Conservation (phyloP, 1,140 invertebrate genomes). For the Microvelia longipes region DNA sequence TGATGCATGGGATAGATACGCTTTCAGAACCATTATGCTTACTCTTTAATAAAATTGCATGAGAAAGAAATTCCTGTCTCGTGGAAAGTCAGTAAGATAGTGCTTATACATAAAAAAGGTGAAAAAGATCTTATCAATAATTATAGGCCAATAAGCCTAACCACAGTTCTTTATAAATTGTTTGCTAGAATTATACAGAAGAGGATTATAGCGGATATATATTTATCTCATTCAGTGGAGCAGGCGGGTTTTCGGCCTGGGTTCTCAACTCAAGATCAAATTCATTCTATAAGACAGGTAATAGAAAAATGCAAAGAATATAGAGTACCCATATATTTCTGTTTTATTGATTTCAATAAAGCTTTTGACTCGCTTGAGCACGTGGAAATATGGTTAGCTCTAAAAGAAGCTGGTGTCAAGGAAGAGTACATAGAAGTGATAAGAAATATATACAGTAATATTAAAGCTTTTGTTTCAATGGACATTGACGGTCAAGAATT, state of each 20-base stretch:
- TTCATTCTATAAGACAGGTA: slow-evolving; percentile 8
- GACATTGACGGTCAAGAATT: not conserved
- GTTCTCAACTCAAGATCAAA: slow-evolving; percentile 16
- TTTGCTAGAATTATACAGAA: slow-evolving; percentile 17
- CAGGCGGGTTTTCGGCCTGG: slow-evolving; percentile 27
- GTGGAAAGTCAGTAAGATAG: not conserved
- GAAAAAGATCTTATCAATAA: slow-evolving; percentile 23
- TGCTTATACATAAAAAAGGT: slow-evolving; percentile 22
- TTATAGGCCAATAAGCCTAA: slow-evolving; percentile 26
- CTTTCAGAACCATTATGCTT: not conserved
- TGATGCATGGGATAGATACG: not conserved
- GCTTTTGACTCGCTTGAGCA: not conserved
- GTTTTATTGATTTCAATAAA: slow-evolving; percentile 7
- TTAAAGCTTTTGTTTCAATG: slow-evolving; percentile 4
- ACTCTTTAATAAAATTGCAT: not conserved
- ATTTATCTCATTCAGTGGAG: slow-evolving; percentile 24
- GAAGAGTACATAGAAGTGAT: slow-evolving; percentile 1
- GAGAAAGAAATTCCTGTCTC: not conserved
- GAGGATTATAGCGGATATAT: slow-evolving; percentile 21
- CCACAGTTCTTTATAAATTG: slow-evolving; percentile 24
- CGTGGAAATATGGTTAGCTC: not conserved
- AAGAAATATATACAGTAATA: slow-evolving; percentile 4
- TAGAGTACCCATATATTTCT: not conserved
- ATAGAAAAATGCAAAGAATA: slow-evolving; percentile 14
- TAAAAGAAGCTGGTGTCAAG: not conserved